These are phyloP conservation scores for Protomyctophum bolini DNA, from an alignment of 2,113 vertebrate genomes.

Conservation along the genomic window DNA sequence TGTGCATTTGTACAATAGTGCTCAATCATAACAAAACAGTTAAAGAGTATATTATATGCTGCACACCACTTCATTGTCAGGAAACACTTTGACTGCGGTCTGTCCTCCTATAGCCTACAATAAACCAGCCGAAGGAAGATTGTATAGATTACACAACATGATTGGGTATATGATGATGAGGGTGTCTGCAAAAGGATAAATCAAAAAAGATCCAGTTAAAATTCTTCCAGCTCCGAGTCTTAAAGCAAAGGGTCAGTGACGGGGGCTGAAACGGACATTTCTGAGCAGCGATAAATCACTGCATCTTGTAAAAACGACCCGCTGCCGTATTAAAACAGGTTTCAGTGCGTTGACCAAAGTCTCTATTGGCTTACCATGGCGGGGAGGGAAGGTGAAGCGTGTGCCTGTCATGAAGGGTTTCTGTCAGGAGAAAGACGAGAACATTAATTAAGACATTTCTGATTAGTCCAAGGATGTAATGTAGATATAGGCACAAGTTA, in stretches of 20 bases:
- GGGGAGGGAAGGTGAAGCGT: slow-evolving; percentile 41
- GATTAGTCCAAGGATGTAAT: slow-evolving; percentile 12
- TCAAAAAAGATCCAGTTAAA: slow-evolving; percentile 24
- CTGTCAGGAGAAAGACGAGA: slow-evolving; percentile 54
- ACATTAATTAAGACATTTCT: slow-evolving; percentile 3
- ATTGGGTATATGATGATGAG: background rate
- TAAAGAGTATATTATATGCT: background rate
- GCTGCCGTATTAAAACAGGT: slow-evolving; percentile 24
- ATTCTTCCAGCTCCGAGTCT: slow-evolving; percentile 39
- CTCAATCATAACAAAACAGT: background rate
- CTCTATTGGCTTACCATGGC: slow-evolving; percentile 63
- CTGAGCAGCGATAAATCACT: slow-evolving; percentile 29
- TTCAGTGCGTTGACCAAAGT: slow-evolving; percentile 35
- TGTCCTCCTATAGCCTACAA: background rate
- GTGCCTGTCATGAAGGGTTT: slow-evolving; percentile 49
- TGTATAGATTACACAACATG: background rate
- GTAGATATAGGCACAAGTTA: background rate
- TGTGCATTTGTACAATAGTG: background rate
- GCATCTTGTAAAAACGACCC: slow-evolving; percentile 31
- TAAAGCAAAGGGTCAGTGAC: slow-evolving; percentile 27
- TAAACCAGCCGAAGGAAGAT: background rate
- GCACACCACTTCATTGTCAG: background rate
- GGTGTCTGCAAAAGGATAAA: slow-evolving; percentile 25
- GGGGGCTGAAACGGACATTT: slow-evolving; percentile 42
- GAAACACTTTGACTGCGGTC: slow-evolving; percentile 1